phyloP scores from a whole-genome alignment of 1,140 invertebrate genomes.

The Sarcophaga bullata region DNA sequence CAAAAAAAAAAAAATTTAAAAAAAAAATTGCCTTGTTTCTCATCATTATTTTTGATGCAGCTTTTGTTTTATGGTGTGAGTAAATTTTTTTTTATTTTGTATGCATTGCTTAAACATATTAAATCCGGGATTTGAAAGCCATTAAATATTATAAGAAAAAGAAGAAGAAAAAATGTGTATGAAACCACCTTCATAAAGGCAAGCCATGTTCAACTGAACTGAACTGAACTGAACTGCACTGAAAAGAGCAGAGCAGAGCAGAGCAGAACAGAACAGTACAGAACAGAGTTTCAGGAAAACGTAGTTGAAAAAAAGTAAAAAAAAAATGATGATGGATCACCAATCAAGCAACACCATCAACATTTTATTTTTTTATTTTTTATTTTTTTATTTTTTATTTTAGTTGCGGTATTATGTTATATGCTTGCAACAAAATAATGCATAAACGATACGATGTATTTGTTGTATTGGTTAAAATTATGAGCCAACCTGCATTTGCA shows the following conservation, averaged over 20 bases:
- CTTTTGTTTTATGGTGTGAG: too few relatives aligned
- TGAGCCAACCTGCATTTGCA: constrained; percentile 24
- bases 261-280: too few relatives aligned
- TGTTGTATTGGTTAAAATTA: constrained; percentile 31
- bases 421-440: constrained; percentile 29
- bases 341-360: constrained; percentile 41
- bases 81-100: too few relatives aligned
- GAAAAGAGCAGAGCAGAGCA: not conserved
- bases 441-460: too few relatives aligned
- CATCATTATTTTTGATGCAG: too few relatives aligned
- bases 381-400: not conserved
- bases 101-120: too few relatives aligned
- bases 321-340: constrained; percentile 39
- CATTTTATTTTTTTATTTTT: not conserved
- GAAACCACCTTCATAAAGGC: constrained; percentile 23
- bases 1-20: too few relatives aligned
- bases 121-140: too few relatives aligned
- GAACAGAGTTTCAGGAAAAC: not conserved
- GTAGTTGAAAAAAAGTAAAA: not conserved
- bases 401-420: not conserved
- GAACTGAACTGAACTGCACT: not conserved
- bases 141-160: not conserved
- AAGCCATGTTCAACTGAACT: not conserved
- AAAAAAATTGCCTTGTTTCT: too few relatives aligned
- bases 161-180: not conserved